A percentile compares a stretch with the other conserved stretches of the same genome.
Evolutionary conservation across 2,113 vertebrate genomes (phyloP).

Genomic region (Neolamprologus hecqui): DNA sequence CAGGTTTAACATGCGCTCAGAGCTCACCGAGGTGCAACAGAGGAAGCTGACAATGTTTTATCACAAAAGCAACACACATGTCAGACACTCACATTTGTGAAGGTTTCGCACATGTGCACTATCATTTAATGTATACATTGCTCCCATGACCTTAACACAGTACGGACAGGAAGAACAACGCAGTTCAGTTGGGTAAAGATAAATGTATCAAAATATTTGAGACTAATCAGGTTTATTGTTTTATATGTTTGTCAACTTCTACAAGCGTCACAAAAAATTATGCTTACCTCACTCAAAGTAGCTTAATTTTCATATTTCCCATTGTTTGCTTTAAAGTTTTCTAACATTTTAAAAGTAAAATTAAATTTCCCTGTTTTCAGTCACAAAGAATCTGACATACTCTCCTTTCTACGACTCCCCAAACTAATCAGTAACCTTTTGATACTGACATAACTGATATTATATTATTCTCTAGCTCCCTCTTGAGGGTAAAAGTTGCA

Average conservation of each 20-base stretch:
- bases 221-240: conserved; percentile 12
- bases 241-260: not conserved
- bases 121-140: not conserved
- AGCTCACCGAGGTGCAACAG: not conserved
- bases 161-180: not conserved
- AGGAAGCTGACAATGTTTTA: not conserved
- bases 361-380: not conserved
- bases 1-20: not conserved
- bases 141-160: not conserved
- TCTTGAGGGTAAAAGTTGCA: conserved; percentile 26
- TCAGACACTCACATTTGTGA: not conserved
- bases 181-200: not conserved
- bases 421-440: not conserved
- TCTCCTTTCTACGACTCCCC: not conserved
- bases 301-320: not conserved
- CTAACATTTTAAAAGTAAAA: not conserved
- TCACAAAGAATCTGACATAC: not conserved
- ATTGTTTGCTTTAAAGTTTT: not conserved
- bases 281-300: not conserved
- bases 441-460: not conserved
- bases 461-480: conserved; percentile 29
- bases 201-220: conserved; percentile 13
- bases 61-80: not conserved
- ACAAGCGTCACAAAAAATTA: not conserved
- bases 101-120: not conserved